These are phyloP conservation scores for Lordiphosa stackelbergi DNA, from an alignment of 1,140 invertebrate species.

Conservation along the genomic window DNA sequence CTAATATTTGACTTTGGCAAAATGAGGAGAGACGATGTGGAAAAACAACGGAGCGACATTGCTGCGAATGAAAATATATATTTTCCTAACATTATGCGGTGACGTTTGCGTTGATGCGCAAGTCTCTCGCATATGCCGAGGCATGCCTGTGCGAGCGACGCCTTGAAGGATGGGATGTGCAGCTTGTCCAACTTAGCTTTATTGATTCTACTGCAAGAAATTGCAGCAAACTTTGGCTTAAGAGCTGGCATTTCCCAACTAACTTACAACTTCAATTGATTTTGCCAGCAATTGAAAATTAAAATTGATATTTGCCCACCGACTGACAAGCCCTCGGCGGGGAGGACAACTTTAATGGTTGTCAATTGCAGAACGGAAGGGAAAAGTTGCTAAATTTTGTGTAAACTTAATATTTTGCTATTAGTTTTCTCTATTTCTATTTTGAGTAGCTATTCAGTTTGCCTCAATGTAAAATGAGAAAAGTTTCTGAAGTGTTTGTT, in stretches of 20 bases:
- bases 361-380: slow-evolving; percentile 44
- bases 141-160: slow-evolving; percentile 11
- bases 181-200: slow-evolving; percentile 25
- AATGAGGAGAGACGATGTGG: slow-evolving; percentile 73
- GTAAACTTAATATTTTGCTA: slow-evolving; percentile 71
- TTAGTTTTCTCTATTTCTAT: slow-evolving; percentile 66
- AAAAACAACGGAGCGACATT: slow-evolving; percentile 66
- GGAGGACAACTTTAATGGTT: slow-evolving; percentile 52
- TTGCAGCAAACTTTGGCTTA: slow-evolving; percentile 34
- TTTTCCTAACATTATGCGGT: slow-evolving; percentile 64
- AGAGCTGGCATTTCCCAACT: slow-evolving; percentile 12
- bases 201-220: slow-evolving; percentile 35
- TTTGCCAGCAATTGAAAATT: slow-evolving; percentile 55
- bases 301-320: slow-evolving; percentile 59
- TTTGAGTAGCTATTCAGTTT: slow-evolving; percentile 74
- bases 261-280: slow-evolving; percentile 17
- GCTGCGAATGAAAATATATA: slow-evolving; percentile 59
- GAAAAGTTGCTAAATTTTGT: slow-evolving; percentile 54
- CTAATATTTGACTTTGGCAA: slow-evolving; percentile 74
- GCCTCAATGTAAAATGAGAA: slow-evolving; percentile 69
- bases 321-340: slow-evolving; percentile 2
- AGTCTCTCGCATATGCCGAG: slow-evolving; percentile 33
- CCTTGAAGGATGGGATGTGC: slow-evolving; percentile 9
- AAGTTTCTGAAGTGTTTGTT: slow-evolving; percentile 70
- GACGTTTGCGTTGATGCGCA: slow-evolving; percentile 62